A percentile compares a stretch with the other conserved stretches of the same genome.
Conservation (phyloP, 1,140 invertebrate genomes). For the Hycleus phaleratus region DNA sequence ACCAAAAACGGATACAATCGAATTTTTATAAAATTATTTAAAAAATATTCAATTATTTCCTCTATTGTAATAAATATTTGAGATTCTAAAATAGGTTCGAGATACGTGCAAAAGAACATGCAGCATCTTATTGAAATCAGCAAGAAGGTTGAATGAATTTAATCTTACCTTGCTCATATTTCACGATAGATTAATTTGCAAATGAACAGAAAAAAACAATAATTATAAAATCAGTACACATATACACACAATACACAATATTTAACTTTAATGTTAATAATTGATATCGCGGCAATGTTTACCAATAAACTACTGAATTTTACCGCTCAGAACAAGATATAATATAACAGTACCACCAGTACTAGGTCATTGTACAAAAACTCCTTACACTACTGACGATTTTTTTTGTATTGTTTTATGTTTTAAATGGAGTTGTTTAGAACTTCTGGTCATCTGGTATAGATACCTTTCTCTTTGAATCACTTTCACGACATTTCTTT, state of each 20-base stretch:
- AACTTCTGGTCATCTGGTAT: too few relatives aligned
- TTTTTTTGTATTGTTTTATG: too few relatives aligned
- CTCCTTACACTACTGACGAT: too few relatives aligned
- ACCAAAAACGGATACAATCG: too few relatives aligned
- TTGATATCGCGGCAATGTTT: not conserved
- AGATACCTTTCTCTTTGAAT: slow-evolving; percentile 5
- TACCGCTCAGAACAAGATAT: not conserved
- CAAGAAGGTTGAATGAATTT: not conserved
- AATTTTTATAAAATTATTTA: too few relatives aligned
- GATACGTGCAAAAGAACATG: not conserved
- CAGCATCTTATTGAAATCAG: not conserved
- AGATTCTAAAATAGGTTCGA: too few relatives aligned
- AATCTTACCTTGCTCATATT: slow-evolving; percentile 7
- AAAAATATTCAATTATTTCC: too few relatives aligned
- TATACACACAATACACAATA: not conserved
- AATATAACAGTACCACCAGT: slow-evolving; percentile 12
- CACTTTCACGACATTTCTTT: not conserved
- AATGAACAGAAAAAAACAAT: not conserved
- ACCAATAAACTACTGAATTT: slow-evolving; percentile 7
- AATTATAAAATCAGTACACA: not conserved
- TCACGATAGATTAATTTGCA: not conserved
- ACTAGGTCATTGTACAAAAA: slow-evolving; percentile 1
- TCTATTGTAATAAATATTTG: too few relatives aligned
- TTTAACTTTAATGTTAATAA: not conserved
- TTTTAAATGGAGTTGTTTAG: too few relatives aligned